phyloP scores from a whole-genome alignment of 2,888 invertebrate species.

The Aleiodes leptofemur region DNA sequence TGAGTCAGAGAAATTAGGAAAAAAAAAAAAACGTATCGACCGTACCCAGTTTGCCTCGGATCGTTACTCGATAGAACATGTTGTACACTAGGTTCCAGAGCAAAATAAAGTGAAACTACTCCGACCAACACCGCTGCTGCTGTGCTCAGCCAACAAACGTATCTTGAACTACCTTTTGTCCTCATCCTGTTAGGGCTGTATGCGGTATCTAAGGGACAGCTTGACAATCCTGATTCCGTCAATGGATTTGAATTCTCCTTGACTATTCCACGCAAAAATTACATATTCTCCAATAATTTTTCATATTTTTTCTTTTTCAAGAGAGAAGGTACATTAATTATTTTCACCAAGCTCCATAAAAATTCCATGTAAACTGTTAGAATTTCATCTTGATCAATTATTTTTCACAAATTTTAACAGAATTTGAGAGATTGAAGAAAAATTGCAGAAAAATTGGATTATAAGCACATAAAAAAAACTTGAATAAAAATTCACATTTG shows the following conservation, averaged over 20 bases:
- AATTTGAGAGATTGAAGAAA: too few species aligned
- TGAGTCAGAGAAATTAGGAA: slow-evolving; percentile 54
- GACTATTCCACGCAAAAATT: slow-evolving; percentile 68
- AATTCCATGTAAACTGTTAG: slow-evolving; percentile 1
- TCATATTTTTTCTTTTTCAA: not conserved
- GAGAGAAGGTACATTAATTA: slow-evolving; percentile 8
- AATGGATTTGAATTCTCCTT: slow-evolving; percentile 64
- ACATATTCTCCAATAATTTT: slow-evolving; percentile 54
- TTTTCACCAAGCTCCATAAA: not conserved
- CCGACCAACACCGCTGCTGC: slow-evolving; percentile 68
- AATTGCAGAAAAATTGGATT: too few species aligned
- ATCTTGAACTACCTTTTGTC: slow-evolving; percentile 64
- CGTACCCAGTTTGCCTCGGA: slow-evolving; percentile 73
- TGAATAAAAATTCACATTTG: too few species aligned
- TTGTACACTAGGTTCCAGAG: slow-evolving; percentile 71
- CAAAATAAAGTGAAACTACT: slow-evolving; percentile 71
- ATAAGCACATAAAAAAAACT: too few species aligned
- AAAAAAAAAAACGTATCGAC: slow-evolving; percentile 64
- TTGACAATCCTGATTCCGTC: slow-evolving; percentile 65
- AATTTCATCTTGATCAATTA: too few species aligned
- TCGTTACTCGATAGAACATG: slow-evolving; percentile 70
- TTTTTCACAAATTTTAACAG: too few species aligned
- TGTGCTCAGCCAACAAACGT: slow-evolving; percentile 69
- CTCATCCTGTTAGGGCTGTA: slow-evolving; percentile 64
- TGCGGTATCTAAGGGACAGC: slow-evolving; percentile 64